Percentiles rank a stretch among this genome's conserved stretches.
Evolutionary conservation across 2,888 invertebrate genomes (phyloP).

Genomic region (Leptinotarsa juncta): DNA sequence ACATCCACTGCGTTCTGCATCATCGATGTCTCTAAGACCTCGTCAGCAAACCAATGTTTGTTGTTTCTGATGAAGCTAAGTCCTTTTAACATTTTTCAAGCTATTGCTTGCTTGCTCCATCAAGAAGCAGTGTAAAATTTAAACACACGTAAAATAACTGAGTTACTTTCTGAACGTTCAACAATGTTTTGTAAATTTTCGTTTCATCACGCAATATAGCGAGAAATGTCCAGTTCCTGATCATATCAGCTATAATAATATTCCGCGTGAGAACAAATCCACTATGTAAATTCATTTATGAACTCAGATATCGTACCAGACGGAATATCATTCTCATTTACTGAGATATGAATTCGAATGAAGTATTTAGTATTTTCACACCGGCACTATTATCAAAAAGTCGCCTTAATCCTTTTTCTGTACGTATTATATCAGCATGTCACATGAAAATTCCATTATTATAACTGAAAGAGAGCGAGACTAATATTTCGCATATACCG

Average conservation of each 20-base stretch:
- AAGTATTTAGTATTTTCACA: constrained; percentile 1
- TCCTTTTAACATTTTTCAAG: no score
- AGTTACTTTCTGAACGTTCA: no score
- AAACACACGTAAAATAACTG: no score
- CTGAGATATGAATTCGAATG: not conserved
- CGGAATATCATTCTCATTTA: not conserved
- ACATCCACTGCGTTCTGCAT: no score
- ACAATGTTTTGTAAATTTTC: no score
- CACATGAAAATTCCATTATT: constrained; percentile 22
- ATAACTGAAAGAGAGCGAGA: constrained; percentile 14
- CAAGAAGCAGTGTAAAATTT: no score
- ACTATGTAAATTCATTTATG: not conserved
- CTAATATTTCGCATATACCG: not conserved
- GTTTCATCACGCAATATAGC: no score
- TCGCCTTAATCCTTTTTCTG: not conserved
- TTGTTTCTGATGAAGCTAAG: no score
- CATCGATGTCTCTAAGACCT: no score
- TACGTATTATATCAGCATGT: constrained; percentile 7
- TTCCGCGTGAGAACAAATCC: not conserved
- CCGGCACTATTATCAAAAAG: not conserved
- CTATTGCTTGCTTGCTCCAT: no score
- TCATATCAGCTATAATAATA: not conserved
- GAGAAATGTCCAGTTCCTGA: not conserved
- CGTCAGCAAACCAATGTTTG: no score
- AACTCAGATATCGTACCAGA: not conserved